These are phyloP conservation scores for Mohoua ochrocephala DNA, from an alignment of 2,113 vertebrate genomes.

Conservation along the genomic window DNA sequence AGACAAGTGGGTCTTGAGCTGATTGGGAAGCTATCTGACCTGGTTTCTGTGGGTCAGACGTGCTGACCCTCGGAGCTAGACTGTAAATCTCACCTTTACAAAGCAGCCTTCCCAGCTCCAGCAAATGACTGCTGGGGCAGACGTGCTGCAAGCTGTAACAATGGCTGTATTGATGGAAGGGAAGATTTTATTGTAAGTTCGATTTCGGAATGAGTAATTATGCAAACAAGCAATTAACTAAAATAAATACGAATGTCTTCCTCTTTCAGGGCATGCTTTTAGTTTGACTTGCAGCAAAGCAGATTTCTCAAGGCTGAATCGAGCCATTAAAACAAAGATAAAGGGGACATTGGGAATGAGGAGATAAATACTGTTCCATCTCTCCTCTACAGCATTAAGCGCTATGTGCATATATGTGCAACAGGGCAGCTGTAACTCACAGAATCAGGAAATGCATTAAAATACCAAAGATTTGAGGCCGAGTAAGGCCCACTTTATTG, in stretches of 20 bases:
- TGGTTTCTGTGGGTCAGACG: not conserved
- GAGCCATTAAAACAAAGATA: not conserved
- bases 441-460: conserved; percentile 41
- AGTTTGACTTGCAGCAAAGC: not conserved
- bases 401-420: not conserved
- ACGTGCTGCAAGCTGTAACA: conserved; percentile 6
- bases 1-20: not conserved
- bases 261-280: not conserved
- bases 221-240: conserved; percentile 50
- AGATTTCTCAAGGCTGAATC: conserved; percentile 1
- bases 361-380: not conserved
- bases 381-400: not conserved
- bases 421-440: conserved; percentile 7
- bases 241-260: conserved; percentile 28
- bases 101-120: not conserved
- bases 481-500: not conserved
- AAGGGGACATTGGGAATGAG: not conserved
- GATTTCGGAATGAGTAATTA: conserved; percentile 40
- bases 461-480: not conserved
- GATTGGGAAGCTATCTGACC: not conserved
- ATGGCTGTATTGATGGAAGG: conserved; percentile 22
- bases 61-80: not conserved
- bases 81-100: conserved; percentile 11
- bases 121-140: not conserved
- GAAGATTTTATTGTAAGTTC: conserved; percentile 14